Conservation (phyloP, 1,140 invertebrate genomes). For the Tetragonula clypearis region DNA sequence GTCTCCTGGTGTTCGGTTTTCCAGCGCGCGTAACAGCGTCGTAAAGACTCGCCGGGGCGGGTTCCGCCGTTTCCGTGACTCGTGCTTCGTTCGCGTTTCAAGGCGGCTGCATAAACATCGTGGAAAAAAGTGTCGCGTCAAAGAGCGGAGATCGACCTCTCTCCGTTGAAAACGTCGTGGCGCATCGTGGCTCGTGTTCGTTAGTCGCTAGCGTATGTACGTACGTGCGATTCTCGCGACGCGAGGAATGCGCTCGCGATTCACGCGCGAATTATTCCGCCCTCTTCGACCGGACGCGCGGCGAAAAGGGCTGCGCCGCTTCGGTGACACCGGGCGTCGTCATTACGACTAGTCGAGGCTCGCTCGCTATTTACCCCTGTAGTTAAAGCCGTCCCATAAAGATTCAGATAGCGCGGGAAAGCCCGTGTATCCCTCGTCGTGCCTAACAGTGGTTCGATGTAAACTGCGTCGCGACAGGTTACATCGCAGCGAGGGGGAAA, state of each 20-base stretch:
- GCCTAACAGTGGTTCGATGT: constrained; percentile 50
- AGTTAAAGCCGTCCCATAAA: constrained; percentile 72
- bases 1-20: neutral
- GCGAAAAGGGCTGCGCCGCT: constrained; percentile 43
- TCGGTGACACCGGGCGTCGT: constrained; percentile 52
- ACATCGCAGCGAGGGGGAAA: constrained; percentile 44
- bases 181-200: constrained; percentile 23
- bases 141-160: neutral
- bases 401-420: constrained; percentile 71
- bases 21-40: constrained; percentile 1
- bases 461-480: constrained; percentile 63
- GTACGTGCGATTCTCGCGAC: neutral
- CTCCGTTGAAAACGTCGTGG: neutral
- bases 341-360: constrained; percentile 56
- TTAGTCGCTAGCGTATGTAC: neutral
- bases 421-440: constrained; percentile 44
- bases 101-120: constrained; percentile 11
- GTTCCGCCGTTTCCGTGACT: constrained; percentile 13
- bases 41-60: constrained; percentile 7
- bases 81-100: neutral
- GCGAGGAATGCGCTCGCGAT: constrained; percentile 56
- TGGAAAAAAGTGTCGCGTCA: constrained; percentile 2
- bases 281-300: constrained; percentile 33
- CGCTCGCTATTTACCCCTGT: constrained; percentile 65
- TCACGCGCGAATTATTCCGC: constrained; percentile 62